These are phyloP conservation scores for Myotis davidii DNA, from an alignment of 2,113 vertebrate genomes.

Conservation along the genomic window DNA sequence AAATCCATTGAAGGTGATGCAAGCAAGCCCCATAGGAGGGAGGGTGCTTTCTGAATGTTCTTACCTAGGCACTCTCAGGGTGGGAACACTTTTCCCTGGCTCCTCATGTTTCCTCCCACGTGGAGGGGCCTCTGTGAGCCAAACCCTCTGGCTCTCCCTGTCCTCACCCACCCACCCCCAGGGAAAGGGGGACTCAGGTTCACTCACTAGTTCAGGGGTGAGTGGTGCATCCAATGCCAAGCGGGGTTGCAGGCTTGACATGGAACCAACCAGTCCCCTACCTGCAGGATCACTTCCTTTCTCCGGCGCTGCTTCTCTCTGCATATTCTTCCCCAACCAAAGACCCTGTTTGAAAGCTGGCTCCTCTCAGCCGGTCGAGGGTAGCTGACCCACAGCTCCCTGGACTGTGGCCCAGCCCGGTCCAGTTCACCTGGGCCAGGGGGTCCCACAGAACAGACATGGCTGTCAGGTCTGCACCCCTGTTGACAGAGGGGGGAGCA, in stretches of 20 bases:
- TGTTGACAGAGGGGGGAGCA: background rate
- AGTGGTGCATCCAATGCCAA: background rate
- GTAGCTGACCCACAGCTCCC: background rate
- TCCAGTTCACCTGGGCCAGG: background rate
- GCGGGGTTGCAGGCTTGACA: background rate
- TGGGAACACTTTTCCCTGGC: background rate
- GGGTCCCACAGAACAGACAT: background rate
- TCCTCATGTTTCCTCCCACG: background rate
- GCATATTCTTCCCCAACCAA: background rate
- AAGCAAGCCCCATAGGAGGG: background rate
- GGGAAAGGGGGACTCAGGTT: background rate
- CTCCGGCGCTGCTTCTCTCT: background rate
- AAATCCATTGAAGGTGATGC: background rate
- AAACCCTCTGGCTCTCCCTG: background rate
- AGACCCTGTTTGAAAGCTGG: background rate
- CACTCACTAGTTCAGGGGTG: background rate
- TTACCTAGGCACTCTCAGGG: background rate
- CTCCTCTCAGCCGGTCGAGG: background rate
- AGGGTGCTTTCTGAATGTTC: background rate
- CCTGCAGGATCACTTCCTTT: background rate
- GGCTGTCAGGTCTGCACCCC: background rate
- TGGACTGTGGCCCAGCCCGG: background rate
- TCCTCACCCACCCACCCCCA: background rate
- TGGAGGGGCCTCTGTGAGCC: background rate
- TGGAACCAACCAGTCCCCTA: background rate